Evolutionary conservation across 2,888 invertebrate genomes (phyloP), one percentile per base, ranked within the genome.

Genomic region (Phlogophora meticulosa): DNA sequence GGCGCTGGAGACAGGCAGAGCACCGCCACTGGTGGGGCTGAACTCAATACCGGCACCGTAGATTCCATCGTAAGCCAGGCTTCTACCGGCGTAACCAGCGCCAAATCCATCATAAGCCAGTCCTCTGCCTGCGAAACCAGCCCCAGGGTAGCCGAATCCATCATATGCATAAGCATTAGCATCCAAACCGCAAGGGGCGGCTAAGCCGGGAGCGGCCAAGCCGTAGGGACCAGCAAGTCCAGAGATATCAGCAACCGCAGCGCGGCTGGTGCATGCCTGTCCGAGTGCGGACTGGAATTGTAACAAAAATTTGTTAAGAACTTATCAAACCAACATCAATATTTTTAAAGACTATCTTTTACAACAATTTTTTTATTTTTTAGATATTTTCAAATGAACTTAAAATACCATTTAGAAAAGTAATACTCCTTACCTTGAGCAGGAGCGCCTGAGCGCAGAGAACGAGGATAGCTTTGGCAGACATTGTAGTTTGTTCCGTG

Each of bases 361-460:
- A 28, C 28, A 28, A 28, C 5, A 28, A 5, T 28, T 28, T 5
- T n/a, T 4, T 28, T 28, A 28, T 28, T 28, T 28, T 28, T n/a
- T n/a, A n/a, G n/a, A n/a, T n/a, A n/a, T n/a, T n/a, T n/a, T n/a
- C n/a, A n/a, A n/a, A n/a, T n/a, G n/a, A n/a, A n/a, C n/a, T n/a
- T n/a, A n/a, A n/a, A n/a, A n/a, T n/a, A n/a, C n/a, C n/a, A n/a
- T n/a, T n/a, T n/a, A 7, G 17, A 7, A 20, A 28, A 28, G 5
- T 28, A 28, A n/a, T n/a, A n/a, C n/a, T n/a, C 13, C 17, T 55
- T 68, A 82, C 82, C 73, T 79, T 70, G 7, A 66, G 52, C 7
- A 82, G 42, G 7, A 82, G 45, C 9, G 72, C 73, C 9, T 75
- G 72, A 46, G 68, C 58, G 51, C 82, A 82, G 62, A 78, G 4